Base-by-base conservation (phyloP, 2,113 vertebrate species). In the Anoura caudifer region DNA sequence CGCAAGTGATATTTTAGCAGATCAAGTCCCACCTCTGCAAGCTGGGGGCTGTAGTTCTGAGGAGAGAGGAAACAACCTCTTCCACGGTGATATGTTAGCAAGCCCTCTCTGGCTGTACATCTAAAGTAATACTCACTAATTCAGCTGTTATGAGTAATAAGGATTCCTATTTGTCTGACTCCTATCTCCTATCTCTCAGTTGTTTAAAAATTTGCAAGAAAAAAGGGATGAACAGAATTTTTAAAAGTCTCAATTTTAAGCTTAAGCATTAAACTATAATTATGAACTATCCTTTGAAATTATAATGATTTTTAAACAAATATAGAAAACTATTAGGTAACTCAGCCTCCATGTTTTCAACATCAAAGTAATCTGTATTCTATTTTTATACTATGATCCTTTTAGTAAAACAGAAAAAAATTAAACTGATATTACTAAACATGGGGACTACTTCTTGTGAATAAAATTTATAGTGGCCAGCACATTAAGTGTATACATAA, bases 171-270 rank as follows among this genome's bases (percentile, higher is more conserved):
- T 79, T 96, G 24, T 52, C 50, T 70, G 76, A 47, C 28, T 75
- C 11, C 5, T 69, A 16, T 87, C 28, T 80, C 28, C 33, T 91
- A 24, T n/a, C 1, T 96, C 63, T 89, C 4, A 93, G 31, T 54
- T 95, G n/a, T 69, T 95, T 77, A n/a, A 92, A 89, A 87, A 79
- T 36, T 69, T 95, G 22, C 10, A 90, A 95, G 15, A 87, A 76
- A n/a, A 77, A 79, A 86, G 17, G 75, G 9, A 79, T 63, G 33
- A 91, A 92, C 0, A n/a, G 16, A 94, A 86, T 20, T 19, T 19
- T 33, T 47, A 43, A 76, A 85, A 79, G 5, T 75, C 33, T 83
- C 31, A 33, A 84, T 90, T 91, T 77, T 94, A 86, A 97, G 20
- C 9, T 67, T 43, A 12, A 52, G 24, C 24, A 86, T 83, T 96